phyloP scores from a whole-genome alignment of 37 sponge, comb jelly and placozoan genomes.

The Tethya wilhelma region DNA sequence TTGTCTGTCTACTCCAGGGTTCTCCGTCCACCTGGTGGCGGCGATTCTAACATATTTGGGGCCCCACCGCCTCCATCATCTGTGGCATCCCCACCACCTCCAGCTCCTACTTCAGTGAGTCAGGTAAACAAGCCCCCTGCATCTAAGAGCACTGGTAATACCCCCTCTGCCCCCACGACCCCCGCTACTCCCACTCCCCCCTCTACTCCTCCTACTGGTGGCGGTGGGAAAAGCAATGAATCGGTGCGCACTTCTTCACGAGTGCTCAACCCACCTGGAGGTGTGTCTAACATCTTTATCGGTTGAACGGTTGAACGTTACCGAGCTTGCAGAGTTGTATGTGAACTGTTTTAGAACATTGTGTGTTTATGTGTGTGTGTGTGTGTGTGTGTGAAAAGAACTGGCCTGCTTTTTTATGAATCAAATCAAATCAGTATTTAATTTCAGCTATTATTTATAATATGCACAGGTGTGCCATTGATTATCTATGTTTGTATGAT shows the following conservation, averaged over 20 bases:
- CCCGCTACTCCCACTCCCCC: neutral
- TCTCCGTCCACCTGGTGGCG: slow-evolving; percentile 68
- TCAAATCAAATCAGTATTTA: too few species aligned
- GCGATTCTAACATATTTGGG: slow-evolving; percentile 36
- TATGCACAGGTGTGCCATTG: too few species aligned
- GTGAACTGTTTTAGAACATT: too few species aligned
- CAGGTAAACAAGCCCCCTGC: too few species aligned
- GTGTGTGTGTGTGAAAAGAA: too few species aligned
- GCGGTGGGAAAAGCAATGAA: neutral
- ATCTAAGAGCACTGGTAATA: too few species aligned
- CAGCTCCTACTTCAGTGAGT: too few species aligned
- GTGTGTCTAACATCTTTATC: slow-evolving; percentile 21
- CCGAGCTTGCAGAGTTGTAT: neutral
- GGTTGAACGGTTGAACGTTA: neutral
- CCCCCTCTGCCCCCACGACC: neutral
- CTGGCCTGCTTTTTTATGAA: too few species aligned
- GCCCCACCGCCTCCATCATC: slow-evolving; percentile 13
- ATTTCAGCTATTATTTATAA: too few species aligned
- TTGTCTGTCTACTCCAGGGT: slow-evolving; percentile 29
- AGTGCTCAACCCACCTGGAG: slow-evolving; percentile 50
- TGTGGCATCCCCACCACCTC: too few species aligned
- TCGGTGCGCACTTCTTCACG: slow-evolving; percentile 27
- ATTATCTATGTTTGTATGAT: too few species aligned
- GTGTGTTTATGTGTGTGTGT: too few species aligned
- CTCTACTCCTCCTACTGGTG: neutral